These are phyloP conservation scores for Notechis scutatus DNA, from an alignment of 2,113 vertebrate species.

Conservation along the genomic window DNA sequence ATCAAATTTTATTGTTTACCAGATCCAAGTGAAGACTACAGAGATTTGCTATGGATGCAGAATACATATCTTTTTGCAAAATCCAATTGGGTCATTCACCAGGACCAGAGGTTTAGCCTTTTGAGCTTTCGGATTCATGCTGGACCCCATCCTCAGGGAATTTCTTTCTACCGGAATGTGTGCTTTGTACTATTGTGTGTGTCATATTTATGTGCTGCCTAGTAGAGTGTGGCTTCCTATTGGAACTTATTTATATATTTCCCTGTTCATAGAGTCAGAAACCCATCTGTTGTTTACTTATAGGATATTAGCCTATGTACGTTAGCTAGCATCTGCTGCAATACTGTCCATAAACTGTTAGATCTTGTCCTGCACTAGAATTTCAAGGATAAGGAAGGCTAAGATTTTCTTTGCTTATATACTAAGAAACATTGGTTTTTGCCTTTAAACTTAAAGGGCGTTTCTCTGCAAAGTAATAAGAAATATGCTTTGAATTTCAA, in stretches of 20 bases:
- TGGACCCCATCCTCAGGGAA: not conserved
- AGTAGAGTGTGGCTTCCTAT: too few species aligned
- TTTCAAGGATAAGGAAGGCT: constrained; percentile 24
- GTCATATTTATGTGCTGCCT: not conserved
- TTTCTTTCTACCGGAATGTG: not conserved
- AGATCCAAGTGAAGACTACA: not conserved
- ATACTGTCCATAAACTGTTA: not conserved
- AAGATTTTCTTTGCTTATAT: constrained; percentile 17
- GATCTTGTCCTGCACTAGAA: constrained; percentile 10
- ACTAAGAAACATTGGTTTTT: not conserved
- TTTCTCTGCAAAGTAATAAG: not conserved
- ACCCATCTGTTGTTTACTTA: constrained; percentile 2
- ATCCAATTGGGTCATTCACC: not conserved
- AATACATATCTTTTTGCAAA: not conserved
- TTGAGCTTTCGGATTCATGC: not conserved
- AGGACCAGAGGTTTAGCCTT: not conserved
- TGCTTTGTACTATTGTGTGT: not conserved
- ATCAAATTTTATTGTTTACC: not conserved
- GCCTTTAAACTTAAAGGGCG: not conserved
- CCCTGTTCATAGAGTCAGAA: not conserved
- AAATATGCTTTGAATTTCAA: not conserved
- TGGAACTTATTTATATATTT: too few species aligned
- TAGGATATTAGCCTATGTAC: not conserved
- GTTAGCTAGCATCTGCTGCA: not conserved
- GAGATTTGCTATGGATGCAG: not conserved